Conservation (phyloP, 2,113 vertebrate genomes). For the Anarhynchus alexandrinus region DNA sequence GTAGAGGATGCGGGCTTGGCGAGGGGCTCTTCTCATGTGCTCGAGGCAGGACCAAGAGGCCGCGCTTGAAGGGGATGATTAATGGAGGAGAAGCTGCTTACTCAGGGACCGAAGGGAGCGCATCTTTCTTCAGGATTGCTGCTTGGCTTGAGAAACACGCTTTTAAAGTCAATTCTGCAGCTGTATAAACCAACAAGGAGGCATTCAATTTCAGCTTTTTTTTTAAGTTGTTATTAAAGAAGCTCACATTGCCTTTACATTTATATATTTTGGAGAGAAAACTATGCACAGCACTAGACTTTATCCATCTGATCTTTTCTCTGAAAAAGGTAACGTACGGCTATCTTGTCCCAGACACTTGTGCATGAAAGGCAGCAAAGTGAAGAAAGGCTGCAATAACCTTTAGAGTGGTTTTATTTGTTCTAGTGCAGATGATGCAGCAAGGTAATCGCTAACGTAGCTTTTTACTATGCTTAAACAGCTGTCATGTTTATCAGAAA, state of each 20-base stretch:
- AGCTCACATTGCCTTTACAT: background rate
- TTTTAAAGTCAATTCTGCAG: conserved; percentile 25
- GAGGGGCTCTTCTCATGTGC: background rate
- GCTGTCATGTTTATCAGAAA: background rate
- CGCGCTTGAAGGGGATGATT: background rate
- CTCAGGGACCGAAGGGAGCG: background rate
- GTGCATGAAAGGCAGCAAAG: background rate
- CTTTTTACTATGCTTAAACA: background rate
- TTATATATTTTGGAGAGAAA: background rate
- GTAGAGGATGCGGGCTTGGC: background rate
- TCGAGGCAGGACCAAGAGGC: background rate
- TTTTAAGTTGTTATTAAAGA: background rate
- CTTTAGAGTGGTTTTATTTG: conserved; percentile 13
- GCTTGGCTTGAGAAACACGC: background rate
- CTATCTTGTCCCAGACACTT: background rate
- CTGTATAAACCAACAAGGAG: background rate
- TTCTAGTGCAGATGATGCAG: background rate
- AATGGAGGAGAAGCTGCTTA: background rate
- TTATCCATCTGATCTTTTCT: background rate
- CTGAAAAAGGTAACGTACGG: background rate
- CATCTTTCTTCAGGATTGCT: background rate
- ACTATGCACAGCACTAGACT: background rate
- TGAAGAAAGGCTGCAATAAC: background rate
- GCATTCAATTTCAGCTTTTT: background rate
- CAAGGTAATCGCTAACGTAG: accelerated